Evolutionary conservation across 2,888 invertebrate species (phyloP), one percentile per base, ranked within the genome.

Genomic region (Cataglyphis livida): DNA sequence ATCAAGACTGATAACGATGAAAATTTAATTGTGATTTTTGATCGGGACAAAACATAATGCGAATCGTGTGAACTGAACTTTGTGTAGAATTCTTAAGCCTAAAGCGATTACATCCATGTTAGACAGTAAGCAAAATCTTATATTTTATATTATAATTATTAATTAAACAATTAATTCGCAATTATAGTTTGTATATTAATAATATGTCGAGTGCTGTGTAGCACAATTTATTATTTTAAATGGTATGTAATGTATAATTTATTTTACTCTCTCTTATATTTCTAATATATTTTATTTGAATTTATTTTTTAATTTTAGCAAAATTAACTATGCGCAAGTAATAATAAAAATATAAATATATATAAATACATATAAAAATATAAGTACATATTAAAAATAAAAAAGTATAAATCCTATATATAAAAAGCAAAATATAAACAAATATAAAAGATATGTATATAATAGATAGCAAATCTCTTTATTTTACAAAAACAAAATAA

Each of bases 41-140:
- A 15, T 41, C 7, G 0, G 57, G 59, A 21, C 41, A 48, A 57
- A 84, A 57, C 10, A 12, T 83, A 62, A 61, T n/a, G 71, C 74
- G 85, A 84, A 84, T 74, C 90, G 88, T 88, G 89, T 89, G 89
- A 92, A 92, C 88, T 85, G 88, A 89, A 87, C 87, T 84, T 86
- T 85, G 89, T 90, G 92, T 87, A 88, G 83, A 84, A 90, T 73
- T 90, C 90, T 91, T 92, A 93, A 88, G 85, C 81, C 90, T 93
- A 92, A 64, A 87, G 85, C 81, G 66, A 70, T 85, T 84, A 84
- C 62, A 68, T 71, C 62, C 35, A 83, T 48, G 6, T 70, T 68
- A 79, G 35, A 81, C 18, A n/a, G 28, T 70, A 74, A 64, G 28
- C n/a, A 5, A 64, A 75, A 48, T 51, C 41, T 74, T 65, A 59